These are phyloP conservation scores for Microcebus griseorufus DNA, from an alignment of 2,113 vertebrate genomes.

Conservation along the genomic window DNA sequence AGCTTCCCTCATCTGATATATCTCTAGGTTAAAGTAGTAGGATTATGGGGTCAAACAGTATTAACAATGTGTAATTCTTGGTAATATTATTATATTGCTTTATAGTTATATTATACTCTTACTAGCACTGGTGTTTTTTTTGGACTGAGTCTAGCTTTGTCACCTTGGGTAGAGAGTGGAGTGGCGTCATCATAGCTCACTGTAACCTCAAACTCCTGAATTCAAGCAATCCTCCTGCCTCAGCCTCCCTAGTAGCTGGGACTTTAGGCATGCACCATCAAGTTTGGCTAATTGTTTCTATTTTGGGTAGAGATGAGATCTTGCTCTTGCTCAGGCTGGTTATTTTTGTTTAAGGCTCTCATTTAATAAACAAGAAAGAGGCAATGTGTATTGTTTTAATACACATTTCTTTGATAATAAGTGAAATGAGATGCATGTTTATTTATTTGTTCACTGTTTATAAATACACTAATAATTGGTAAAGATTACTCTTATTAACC, in stretches of 20 bases:
- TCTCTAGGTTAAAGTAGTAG: not conserved
- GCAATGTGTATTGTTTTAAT: not conserved
- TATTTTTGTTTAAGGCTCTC: not conserved
- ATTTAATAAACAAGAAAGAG: slow-evolving; percentile 25
- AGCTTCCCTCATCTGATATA: slow-evolving; percentile 12
- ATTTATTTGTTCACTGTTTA: not conserved
- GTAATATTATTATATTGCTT: slow-evolving; percentile 25
- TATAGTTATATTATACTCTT: slow-evolving; percentile 21
- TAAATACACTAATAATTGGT: not conserved
- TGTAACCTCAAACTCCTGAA: too few species aligned
- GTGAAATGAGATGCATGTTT: slow-evolving; percentile 3
- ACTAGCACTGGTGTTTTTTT: not conserved
- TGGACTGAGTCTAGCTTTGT: too few species aligned
- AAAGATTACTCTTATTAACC: not conserved
- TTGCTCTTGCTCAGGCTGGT: too few species aligned
- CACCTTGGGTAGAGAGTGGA: too few species aligned
- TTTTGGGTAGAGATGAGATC: too few species aligned
- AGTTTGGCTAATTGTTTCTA: too few species aligned
- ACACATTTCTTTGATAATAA: slow-evolving; percentile 21
- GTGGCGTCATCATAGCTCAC: too few species aligned
- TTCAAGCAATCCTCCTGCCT: too few species aligned
- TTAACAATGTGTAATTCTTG: not conserved
- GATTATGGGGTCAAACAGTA: not conserved
- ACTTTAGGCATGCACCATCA: too few species aligned
- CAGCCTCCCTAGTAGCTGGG: too few species aligned